phyloP scores from a whole-genome alignment of 2,113 vertebrate genomes.

The Paraplagusia blochii region DNA sequence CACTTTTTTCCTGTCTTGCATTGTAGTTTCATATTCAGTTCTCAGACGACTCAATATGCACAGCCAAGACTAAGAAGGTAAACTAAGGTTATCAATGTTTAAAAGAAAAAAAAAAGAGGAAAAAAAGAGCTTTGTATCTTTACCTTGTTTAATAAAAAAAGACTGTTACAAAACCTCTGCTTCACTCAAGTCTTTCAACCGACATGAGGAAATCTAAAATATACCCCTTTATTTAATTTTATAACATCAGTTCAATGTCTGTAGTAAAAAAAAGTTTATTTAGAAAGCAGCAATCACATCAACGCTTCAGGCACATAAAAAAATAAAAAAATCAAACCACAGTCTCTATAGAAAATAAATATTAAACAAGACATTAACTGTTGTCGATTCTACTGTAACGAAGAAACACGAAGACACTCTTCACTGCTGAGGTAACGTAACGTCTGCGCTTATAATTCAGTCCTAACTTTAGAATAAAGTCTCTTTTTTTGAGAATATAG shows the following conservation, averaged over 20 bases:
- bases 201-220: neutral
- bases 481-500: too few relatives aligned
- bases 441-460: too few relatives aligned
- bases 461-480: too few relatives aligned
- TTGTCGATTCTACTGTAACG: neutral
- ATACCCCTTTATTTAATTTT: conserved; percentile 54
- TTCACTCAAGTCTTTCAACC: neutral
- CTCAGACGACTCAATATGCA: conserved; percentile 76
- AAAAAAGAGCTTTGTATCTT: conserved; percentile 78
- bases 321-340: conserved; percentile 25
- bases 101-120: conserved; percentile 65
- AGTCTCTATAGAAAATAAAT: conserved; percentile 10
- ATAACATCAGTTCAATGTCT: conserved; percentile 29
- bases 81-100: conserved; percentile 76
- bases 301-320: conserved; percentile 57
- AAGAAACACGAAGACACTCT: neutral
- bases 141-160: conserved; percentile 82
- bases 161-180: conserved; percentile 72
- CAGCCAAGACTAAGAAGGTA: conserved; percentile 75
- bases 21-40: conserved; percentile 81
- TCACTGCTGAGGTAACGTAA: neutral
- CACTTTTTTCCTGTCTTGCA: conserved; percentile 77
- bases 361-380: conserved; percentile 21
- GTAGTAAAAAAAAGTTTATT: conserved; percentile 27
- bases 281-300: conserved; percentile 41